These are phyloP conservation scores for Plestiodon gilberti DNA, from an alignment of 2,113 vertebrate genomes.

Conservation along the genomic window DNA sequence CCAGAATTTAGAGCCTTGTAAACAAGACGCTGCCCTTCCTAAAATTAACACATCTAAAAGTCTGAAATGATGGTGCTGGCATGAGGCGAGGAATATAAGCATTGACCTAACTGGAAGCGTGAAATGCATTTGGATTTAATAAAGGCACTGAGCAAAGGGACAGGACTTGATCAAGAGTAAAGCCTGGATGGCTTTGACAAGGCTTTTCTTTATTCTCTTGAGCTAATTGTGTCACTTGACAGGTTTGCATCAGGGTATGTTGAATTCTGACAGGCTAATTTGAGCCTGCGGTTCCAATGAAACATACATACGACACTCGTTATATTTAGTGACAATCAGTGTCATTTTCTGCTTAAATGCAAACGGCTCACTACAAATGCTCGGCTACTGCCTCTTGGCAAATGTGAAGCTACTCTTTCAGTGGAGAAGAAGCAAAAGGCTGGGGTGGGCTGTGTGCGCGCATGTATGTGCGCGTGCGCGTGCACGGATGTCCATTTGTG, in stretches of 20 bases:
- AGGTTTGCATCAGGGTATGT: constrained; percentile 61
- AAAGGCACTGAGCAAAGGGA: constrained; percentile 46
- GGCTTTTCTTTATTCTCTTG: constrained; percentile 70
- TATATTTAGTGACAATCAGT: constrained; percentile 78
- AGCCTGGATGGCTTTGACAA: constrained; percentile 66
- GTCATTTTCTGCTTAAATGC: constrained; percentile 73
- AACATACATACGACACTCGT: constrained; percentile 63
- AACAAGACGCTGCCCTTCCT: constrained; percentile 38
- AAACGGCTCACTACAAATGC: constrained; percentile 53
- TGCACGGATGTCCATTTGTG: neutral
- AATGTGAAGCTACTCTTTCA: constrained; percentile 9
- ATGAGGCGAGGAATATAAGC: neutral
- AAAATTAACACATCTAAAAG: constrained; percentile 32
- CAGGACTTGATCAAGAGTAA: constrained; percentile 46
- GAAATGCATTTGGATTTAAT: constrained; percentile 63
- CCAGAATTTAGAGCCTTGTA: neutral
- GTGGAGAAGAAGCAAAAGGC: constrained; percentile 9
- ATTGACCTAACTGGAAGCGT: constrained; percentile 39
- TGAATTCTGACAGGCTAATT: constrained; percentile 79
- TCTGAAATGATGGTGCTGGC: neutral
- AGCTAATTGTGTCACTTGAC: constrained; percentile 77
- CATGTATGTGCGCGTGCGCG: neutral
- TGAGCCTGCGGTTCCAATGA: constrained; percentile 70
- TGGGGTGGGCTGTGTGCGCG: neutral
- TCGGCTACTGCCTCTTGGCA: constrained; percentile 47